Percentiles rank a stretch among this genome's conserved stretches.
Conservation (phyloP, 2,797 vertebrate genomes). For the Cryptoprocta ferox region DNA sequence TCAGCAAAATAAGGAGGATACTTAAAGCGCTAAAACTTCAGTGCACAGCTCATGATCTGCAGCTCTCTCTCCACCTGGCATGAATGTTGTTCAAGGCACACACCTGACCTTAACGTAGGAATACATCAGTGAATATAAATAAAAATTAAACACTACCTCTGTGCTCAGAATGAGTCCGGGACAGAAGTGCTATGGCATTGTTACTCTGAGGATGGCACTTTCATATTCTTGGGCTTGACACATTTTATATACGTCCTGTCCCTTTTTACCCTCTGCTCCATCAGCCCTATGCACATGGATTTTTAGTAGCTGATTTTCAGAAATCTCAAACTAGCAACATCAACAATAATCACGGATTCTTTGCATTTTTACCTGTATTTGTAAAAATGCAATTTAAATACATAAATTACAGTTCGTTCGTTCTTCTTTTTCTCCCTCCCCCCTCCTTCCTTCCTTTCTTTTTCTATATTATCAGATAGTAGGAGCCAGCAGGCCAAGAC, state of each 20-base stretch:
- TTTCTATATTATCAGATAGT: neutral
- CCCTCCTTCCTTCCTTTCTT: neutral
- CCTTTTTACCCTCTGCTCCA: neutral
- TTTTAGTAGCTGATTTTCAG: neutral
- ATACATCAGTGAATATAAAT: neutral
- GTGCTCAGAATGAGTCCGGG: neutral
- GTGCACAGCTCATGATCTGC: slow-evolving; percentile 26
- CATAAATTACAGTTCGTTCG: neutral
- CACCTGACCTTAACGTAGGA: neutral
- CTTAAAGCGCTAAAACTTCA: slow-evolving; percentile 57
- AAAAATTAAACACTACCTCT: neutral
- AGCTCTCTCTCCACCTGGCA: neutral
- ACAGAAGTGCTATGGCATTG: neutral
- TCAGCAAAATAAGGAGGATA: neutral
- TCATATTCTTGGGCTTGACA: neutral
- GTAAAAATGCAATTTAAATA: neutral
- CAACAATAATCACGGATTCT: rapidly evolving
- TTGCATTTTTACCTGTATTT: neutral
- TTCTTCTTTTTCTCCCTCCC: neutral
- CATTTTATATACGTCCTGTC: neutral
- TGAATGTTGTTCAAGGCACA: slow-evolving; percentile 12
- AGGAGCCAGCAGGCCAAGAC: neutral
- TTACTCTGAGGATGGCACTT: neutral
- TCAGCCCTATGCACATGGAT: too few species aligned
- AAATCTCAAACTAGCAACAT: neutral